A percentile compares a stretch with the other conserved stretches of the same genome.
These are phyloP conservation scores for Diaprepes abbreviatus DNA, from an alignment of 2,888 invertebrate genomes.

Conservation along the genomic window DNA sequence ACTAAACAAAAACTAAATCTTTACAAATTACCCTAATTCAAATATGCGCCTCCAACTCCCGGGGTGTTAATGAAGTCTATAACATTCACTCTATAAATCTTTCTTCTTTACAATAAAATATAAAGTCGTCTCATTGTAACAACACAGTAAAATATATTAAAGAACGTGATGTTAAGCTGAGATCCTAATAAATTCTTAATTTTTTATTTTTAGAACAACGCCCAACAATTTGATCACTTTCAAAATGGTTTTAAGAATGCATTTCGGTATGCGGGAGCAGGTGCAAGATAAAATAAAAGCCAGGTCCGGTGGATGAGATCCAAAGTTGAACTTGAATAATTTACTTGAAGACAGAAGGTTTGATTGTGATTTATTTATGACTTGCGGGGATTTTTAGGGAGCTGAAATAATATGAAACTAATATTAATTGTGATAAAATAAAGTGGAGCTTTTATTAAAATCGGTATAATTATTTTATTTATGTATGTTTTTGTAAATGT, in stretches of 20 bases:
- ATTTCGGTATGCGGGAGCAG: slow-evolving; percentile 31
- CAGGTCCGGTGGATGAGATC: slow-evolving; percentile 6
- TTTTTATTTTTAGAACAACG: slow-evolving; percentile 30
- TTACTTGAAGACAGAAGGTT: slow-evolving; percentile 21
- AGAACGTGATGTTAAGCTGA: slow-evolving; percentile 17
- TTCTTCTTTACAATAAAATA: slow-evolving; percentile 15
- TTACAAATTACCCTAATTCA: slow-evolving; percentile 4
- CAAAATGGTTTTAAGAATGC: slow-evolving; percentile 27
- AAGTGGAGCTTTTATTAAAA: too few relatives aligned
- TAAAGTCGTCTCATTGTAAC: slow-evolving; percentile 23
- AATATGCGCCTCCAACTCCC: not conserved
- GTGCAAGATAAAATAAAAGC: slow-evolving; percentile 17
- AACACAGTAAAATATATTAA: slow-evolving; percentile 23
- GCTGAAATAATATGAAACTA: too few relatives aligned
- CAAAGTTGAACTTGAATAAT: slow-evolving; percentile 10
- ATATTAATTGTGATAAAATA: too few relatives aligned
- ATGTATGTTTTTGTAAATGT: too few relatives aligned
- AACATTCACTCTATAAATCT: slow-evolving; percentile 23
- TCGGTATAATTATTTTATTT: too few relatives aligned
- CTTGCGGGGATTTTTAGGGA: not conserved
- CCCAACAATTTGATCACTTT: slow-evolving; percentile 23
- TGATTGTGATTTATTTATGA: slow-evolving; percentile 3
- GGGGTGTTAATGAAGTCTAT: slow-evolving; percentile 5
- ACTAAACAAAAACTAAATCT: slow-evolving; percentile 1
- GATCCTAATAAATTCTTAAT: slow-evolving; percentile 30